Conservation (phyloP, 1,140 invertebrate genomes). For the Reticulitermes speratus region DNA sequence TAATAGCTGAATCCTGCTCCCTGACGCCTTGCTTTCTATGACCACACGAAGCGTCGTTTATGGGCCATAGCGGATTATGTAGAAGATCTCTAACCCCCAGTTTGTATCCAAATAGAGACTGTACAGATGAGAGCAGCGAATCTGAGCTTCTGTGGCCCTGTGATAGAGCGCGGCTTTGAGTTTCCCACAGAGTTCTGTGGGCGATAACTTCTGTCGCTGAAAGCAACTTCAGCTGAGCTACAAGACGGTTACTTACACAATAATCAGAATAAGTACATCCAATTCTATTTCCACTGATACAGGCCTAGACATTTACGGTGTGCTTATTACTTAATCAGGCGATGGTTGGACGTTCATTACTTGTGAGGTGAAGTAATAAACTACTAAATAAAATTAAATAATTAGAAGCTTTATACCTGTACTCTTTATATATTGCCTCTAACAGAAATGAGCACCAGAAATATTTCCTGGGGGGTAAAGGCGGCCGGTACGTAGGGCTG, state of each 20-base stretch:
- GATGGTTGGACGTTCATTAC: no score
- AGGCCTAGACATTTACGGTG: neutral
- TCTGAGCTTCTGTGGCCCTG: neutral
- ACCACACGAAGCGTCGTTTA: neutral
- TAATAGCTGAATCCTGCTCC: conserved; percentile 9
- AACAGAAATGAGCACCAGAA: no score
- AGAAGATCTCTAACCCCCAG: neutral
- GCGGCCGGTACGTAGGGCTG: no score
- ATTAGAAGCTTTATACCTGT: no score
- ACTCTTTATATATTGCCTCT: no score
- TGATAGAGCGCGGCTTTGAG: neutral
- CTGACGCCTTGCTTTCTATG: neutral
- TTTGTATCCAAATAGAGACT: neutral
- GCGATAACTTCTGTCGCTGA: neutral
- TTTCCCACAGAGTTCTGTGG: neutral
- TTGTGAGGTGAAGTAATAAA: no score
- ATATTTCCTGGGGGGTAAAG: no score
- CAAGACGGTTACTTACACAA: no score
- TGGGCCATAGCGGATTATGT: neutral
- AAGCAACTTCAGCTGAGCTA: neutral
- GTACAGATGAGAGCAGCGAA: neutral
- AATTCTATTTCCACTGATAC: neutral
- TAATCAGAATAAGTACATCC: neutral
- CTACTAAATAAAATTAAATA: no score
- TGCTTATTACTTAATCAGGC: neutral